Evolutionary conservation across 2,888 invertebrate genomes (phyloP).

Genomic region (Syrphus vitripennis): DNA sequence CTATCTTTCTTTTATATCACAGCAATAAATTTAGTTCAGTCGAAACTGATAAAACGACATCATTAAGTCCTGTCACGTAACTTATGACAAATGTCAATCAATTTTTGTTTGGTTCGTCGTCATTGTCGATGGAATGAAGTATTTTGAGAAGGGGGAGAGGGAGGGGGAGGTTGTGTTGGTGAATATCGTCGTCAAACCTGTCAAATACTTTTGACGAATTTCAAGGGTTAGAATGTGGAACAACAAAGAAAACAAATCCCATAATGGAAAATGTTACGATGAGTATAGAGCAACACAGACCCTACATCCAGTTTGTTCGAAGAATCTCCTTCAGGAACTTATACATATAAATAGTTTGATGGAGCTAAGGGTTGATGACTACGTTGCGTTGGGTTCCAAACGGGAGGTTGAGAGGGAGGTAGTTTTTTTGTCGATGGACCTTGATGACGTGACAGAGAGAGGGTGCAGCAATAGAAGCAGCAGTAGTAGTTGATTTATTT

Average conservation of each 20-base stretch:
- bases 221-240: conserved; percentile 53
- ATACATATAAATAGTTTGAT: too few relatives aligned
- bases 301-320: conserved; percentile 27
- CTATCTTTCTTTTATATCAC: conserved; percentile 49
- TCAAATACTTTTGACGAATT: conserved; percentile 72
- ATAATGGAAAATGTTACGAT: conserved; percentile 69
- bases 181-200: conserved; percentile 60
- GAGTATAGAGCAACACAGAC: conserved; percentile 11
- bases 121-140: too few relatives aligned
- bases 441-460: conserved; percentile 64
- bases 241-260: conserved; percentile 40
- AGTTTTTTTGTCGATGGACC: conserved; percentile 64
- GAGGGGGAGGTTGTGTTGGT: conserved; percentile 38
- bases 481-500: conserved; percentile 64
- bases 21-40: conserved; percentile 69
- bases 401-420: background rate
- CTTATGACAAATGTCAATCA: conserved; percentile 72
- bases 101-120: conserved; percentile 59
- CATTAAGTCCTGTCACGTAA: conserved; percentile 72
- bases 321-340: conserved; percentile 22
- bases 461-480: conserved; percentile 56
- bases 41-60: conserved; percentile 71
- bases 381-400: background rate
- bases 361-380: background rate
- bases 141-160: background rate